Evolutionary conservation across 1,140 invertebrate species (phyloP), one percentile per base, ranked within the genome.

Genomic region (Drosophila watanabei): DNA sequence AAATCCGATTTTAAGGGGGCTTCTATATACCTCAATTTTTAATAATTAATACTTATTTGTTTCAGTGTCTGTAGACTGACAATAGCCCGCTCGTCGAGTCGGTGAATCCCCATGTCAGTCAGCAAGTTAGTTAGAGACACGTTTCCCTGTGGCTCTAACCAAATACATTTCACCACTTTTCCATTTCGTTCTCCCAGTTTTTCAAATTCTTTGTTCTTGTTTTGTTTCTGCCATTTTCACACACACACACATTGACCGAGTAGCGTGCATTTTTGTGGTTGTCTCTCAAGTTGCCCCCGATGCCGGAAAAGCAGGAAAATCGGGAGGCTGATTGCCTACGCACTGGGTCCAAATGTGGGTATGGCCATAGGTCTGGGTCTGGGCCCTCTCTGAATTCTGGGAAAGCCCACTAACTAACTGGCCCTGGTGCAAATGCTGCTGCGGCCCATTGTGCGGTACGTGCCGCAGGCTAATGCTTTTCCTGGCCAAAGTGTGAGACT

Each of bases 201-300:
- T 71, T 61, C 30, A 43, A 48, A 75, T 48, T 71, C 60, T 64
- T 32, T 72, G 30, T 18, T 52, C 28, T 52, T 52, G 71, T 33
- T 62, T 69, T 60, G 49, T 73, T 79, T 79, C 79, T 79, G 61
- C 75, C 75, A 79, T 81, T 85, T 85, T 70, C 78, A 82, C 80
- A 77, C 78, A 81, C 76, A 79, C 51, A 77, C 78, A 82, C 73
- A 80, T 43, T 70, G 65, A 68, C 58, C 37, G 49, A 66, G 78
- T 72, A 28, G 72, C 66, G 58, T 79, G 80, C 80, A 84, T 84
- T 80, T 80, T 80, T 85, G 82, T 80, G 80, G 80, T 79, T 79
- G 82, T 82, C 82, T 82, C 48, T 76, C 75, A 82, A 86, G 82
- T 63, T 70, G 20, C 65, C 69, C 20, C 20, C 30, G 16, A 37